Evolutionary conservation across 2,113 vertebrate genomes (phyloP).

Genomic region (Toxotes chatareus): DNA sequence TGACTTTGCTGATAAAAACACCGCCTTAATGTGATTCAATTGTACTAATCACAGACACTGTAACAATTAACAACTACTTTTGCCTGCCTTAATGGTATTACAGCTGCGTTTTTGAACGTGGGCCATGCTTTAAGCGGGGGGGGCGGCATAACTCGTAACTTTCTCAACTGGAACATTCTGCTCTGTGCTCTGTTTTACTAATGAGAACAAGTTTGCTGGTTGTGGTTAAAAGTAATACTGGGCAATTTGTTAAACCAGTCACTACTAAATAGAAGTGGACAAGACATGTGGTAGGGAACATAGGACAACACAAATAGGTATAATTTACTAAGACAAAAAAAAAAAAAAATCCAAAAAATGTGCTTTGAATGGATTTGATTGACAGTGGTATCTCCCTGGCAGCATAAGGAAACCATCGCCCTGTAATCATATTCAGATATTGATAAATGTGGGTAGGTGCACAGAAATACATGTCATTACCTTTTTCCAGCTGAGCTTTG

Average conservation of each 20-base stretch:
- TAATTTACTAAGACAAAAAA: not conserved
- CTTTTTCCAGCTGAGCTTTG: not conserved
- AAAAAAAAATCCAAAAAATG: not conserved
- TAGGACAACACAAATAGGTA: not conserved
- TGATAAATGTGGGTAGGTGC: not conserved
- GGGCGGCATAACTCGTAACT: conserved; percentile 28
- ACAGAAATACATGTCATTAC: not conserved
- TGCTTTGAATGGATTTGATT: not conserved
- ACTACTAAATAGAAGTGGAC: not conserved
- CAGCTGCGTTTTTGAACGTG: conserved; percentile 26
- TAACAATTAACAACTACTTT: conserved; percentile 55
- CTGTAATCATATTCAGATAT: conserved; percentile 2
- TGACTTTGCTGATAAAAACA: conserved; percentile 44
- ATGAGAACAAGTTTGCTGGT: not conserved
- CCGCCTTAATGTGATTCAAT: conserved; percentile 32
- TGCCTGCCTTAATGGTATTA: conserved; percentile 20
- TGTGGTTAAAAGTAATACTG: conserved; percentile 2
- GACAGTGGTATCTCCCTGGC: not conserved
- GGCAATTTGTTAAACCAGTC: not conserved
- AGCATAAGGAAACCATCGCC: not conserved
- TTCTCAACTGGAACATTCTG: conserved; percentile 25
- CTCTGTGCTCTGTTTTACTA: not conserved
- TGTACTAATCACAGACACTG: conserved; percentile 38
- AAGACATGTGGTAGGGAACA: not conserved
- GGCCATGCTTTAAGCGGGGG: conserved; percentile 10